Evolutionary conservation across 2,888 invertebrate genomes (phyloP).

Genomic region (Cancer borealis): DNA sequence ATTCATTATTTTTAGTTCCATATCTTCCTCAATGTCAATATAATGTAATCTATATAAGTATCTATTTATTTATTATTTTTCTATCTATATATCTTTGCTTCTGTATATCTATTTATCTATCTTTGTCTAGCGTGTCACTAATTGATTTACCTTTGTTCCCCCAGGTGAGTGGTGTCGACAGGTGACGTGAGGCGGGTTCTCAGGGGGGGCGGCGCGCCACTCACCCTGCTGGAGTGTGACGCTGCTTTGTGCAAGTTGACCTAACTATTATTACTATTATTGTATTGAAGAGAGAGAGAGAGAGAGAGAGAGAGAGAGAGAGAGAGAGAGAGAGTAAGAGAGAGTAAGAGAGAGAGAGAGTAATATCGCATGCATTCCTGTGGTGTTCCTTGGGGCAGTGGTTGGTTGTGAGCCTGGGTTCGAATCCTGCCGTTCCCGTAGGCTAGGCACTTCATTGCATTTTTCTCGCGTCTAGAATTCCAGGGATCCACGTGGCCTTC

Average conservation of each 20-base stretch:
- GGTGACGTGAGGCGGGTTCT: neutral
- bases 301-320: slow-evolving; percentile 16
- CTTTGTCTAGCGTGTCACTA: neutral
- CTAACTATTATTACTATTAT: neutral
- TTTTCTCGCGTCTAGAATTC: neutral
- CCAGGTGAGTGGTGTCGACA: neutral
- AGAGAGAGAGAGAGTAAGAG: neutral
- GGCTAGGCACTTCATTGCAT: neutral
- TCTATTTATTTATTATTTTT: too few relatives aligned
- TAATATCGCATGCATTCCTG: slow-evolving; percentile 3
- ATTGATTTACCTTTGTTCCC: neutral
- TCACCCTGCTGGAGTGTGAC: neutral
- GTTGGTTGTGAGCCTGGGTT: neutral
- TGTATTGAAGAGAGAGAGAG: slow-evolving; percentile 11
- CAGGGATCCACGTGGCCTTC: neutral
- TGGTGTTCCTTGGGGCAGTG: neutral
- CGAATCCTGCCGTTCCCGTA: neutral
- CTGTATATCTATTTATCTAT: too few relatives aligned
- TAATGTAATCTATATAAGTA: too few relatives aligned
- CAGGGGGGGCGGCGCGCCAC: neutral
- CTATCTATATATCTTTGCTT: too few relatives aligned
- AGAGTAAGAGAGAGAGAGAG: neutral
- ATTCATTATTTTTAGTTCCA: too few relatives aligned
- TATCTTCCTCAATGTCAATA: too few relatives aligned
- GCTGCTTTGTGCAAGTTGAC: neutral